Evolutionary conservation across 2,797 vertebrate species (phyloP), one percentile per base, ranked within the genome.

Genomic region (Cirrhinus molitorella): DNA sequence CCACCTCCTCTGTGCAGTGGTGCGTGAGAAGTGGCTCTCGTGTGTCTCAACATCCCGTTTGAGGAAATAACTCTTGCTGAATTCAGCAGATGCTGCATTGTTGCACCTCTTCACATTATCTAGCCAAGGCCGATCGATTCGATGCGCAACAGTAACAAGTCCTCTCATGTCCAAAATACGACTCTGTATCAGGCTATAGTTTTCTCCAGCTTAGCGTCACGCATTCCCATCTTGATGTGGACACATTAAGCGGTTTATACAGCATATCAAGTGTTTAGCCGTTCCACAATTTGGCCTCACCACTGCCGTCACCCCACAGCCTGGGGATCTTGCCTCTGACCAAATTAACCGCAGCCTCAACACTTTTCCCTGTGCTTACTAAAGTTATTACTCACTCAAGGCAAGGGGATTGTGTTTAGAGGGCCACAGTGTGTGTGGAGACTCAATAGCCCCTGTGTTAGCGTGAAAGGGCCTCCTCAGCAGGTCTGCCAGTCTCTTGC

Each of bases 221-320:
- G 90, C 92, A 93, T 94, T 93, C 90, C 90, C 87, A 45, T 77
- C 83, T 90, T 86, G 89, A 91, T 93, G 92, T 91, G 84, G 89
- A 88, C 89, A 89, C 89, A 91, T 94, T 92, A 92, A 79, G 85
- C 65, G 71, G 90, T 89, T 90, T 87, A 89, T 87, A 89, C 85
- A 85, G 82, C 83, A 53, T 86, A 89, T 90, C 76, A 85, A 86
- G 86, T 90, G 79, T 86, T 55, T 80, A 77, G 51, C 13, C 0
- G n/a, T 83, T 83, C 77, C 45, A 82, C 25, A 45, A 17, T 78
- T 71, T 57, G 51, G 21, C 55, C 47, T 40, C 21, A 37, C 43
- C 43, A 51, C 10, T 72, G 67, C 77, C 55, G 16, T 61, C 53
- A 72, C 13, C 19, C 37, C 1, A 5, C 2, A 14, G 40, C 67